phyloP scores from a whole-genome alignment of 1,140 invertebrate species.

The Helicoverpa armigera region DNA sequence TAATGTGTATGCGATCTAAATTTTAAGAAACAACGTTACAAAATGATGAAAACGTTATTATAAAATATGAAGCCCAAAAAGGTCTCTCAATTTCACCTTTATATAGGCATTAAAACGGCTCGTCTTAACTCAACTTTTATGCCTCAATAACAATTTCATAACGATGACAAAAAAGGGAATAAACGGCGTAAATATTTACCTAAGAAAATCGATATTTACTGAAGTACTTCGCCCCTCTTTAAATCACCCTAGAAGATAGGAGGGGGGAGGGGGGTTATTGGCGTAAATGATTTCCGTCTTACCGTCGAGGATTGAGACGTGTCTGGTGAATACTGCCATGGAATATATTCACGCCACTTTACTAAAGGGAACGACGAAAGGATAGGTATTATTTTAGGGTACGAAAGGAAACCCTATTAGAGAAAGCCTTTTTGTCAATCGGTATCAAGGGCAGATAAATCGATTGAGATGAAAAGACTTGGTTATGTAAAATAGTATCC shows the following conservation, averaged over 20 bases:
- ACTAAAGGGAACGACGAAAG: constrained; percentile 17
- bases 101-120: constrained; percentile 46
- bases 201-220: constrained; percentile 72
- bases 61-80: background rate
- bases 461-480: constrained; percentile 36
- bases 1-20: background rate
- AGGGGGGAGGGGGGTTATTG: constrained; percentile 56
- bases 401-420: constrained; percentile 45
- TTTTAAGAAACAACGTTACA: background rate
- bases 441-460: constrained; percentile 23
- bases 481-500: constrained; percentile 35
- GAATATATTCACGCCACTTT: constrained; percentile 53
- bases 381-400: constrained; percentile 43
- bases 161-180: constrained; percentile 41
- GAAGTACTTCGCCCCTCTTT: constrained; percentile 58
- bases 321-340: constrained; percentile 48
- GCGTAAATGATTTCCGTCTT: constrained; percentile 70
- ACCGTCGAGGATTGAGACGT: constrained; percentile 56
- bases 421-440: constrained; percentile 47
- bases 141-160: constrained; percentile 47
- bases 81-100: constrained; percentile 20
- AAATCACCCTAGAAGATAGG: constrained; percentile 62
- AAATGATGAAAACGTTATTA: background rate
- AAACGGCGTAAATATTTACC: constrained; percentile 66
- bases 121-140: constrained; percentile 35